Conservation (phyloP, 2,888 invertebrate species). For the Rutpela maculata region DNA sequence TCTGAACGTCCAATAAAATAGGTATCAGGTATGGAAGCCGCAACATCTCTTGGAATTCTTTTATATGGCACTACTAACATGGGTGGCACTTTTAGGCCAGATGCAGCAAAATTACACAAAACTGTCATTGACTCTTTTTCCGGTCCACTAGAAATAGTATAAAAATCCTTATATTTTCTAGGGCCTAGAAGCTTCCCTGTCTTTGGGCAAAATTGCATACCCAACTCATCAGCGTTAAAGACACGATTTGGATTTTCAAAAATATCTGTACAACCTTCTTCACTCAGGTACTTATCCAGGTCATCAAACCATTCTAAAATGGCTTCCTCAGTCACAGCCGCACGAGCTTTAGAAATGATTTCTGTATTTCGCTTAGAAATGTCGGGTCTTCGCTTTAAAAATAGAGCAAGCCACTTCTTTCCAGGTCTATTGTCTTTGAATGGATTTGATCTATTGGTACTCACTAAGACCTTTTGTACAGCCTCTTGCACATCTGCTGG, state of each 20-base stretch:
- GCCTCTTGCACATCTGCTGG: conserved; percentile 22
- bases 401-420: conserved; percentile 8
- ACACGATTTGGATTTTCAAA: no score
- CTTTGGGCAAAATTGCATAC: conserved; percentile 17
- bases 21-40: conserved; percentile 13
- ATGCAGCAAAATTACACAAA: conserved; percentile 13
- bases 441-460: not conserved
- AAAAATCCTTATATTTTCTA: conserved; percentile 6
- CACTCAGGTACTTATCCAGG: no score
- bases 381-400: conserved; percentile 20
- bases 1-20: conserved; percentile 44
- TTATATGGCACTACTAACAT: conserved; percentile 23
- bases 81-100: conserved; percentile 10
- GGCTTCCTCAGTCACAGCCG: not conserved
- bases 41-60: conserved; percentile 1
- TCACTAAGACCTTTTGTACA: conserved; percentile 13
- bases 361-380: conserved; percentile 12
- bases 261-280: no score
- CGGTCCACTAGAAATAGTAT: not conserved
- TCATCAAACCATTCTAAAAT: not conserved
- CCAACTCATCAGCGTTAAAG: conserved; percentile 27
- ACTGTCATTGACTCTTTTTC: conserved; percentile 33
- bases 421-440: conserved; percentile 21
- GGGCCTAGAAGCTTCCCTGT: no score
- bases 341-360: conserved; percentile 14